Percentiles rank a stretch among this genome's conserved stretches.
Conservation (phyloP, 1,140 invertebrate species). For the Drosophila ohnishii region DNA sequence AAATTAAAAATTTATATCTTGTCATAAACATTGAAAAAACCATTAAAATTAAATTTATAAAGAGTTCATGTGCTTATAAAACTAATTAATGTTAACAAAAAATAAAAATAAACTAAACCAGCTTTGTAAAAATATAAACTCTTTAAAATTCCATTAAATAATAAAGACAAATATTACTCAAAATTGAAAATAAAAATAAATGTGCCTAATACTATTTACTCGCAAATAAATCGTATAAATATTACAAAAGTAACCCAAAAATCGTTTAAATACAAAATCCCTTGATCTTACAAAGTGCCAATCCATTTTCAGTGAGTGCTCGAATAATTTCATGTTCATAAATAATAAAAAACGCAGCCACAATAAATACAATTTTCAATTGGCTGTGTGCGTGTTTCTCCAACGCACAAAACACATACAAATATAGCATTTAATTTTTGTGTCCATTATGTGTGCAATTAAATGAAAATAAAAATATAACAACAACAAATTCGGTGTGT, state of each 20-base stretch:
- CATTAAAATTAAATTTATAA: neutral
- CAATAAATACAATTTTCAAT: constrained; percentile 49
- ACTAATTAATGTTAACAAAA: neutral
- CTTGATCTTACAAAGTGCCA: constrained; percentile 27
- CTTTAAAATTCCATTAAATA: neutral
- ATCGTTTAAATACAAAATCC: neutral
- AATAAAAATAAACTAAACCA: neutral
- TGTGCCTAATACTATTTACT: neutral
- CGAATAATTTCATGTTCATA: constrained; percentile 17
- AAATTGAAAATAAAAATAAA: neutral
- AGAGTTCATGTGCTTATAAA: constrained; percentile 1
- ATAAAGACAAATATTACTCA: neutral
- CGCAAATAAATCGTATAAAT: neutral
- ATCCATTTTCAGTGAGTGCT: constrained; percentile 45
- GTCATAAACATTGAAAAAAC: neutral
- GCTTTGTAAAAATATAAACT: neutral
- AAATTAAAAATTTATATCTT: neutral
- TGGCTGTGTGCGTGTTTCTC: constrained; percentile 44
- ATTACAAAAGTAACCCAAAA: neutral
- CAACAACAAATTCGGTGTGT: constrained; percentile 61
- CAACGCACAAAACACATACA: constrained; percentile 31
- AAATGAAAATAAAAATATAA: constrained; percentile 62
- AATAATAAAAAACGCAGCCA: constrained; percentile 17
- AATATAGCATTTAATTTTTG: constrained; percentile 61
- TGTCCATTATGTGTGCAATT: constrained; percentile 70